A percentile compares a stretch with the other conserved stretches of the same genome.
phyloP scores from a whole-genome alignment of 2,888 invertebrate species.

The Phengaris alcon region DNA sequence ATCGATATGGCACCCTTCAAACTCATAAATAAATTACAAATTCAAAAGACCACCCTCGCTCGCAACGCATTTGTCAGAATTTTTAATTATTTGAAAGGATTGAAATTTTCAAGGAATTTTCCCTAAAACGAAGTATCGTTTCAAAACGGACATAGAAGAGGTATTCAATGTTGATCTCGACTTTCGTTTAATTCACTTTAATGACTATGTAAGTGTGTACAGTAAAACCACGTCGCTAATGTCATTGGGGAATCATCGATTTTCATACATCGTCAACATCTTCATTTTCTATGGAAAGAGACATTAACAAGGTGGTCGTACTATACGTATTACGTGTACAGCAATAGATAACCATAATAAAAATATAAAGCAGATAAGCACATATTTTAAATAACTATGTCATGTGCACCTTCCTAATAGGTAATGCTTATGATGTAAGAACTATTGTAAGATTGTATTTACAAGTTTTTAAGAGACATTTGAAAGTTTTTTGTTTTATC shows the following conservation, averaged over 20 bases:
- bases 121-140: background rate
- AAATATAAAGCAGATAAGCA: too few relatives aligned
- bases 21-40: constrained; percentile 68
- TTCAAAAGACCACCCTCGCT: constrained; percentile 62
- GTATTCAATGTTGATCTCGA: background rate
- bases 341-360: too few relatives aligned
- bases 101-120: background rate
- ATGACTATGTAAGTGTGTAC: too few relatives aligned
- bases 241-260: too few relatives aligned
- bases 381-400: too few relatives aligned
- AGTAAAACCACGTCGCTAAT: too few relatives aligned
- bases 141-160: background rate
- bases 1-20: constrained; percentile 55
- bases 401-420: too few relatives aligned
- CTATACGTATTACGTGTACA: too few relatives aligned
- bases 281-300: too few relatives aligned
- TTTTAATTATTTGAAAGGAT: constrained; percentile 9
- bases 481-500: background rate
- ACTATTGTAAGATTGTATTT: background rate
- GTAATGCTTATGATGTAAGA: background rate
- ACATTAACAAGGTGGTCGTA: too few relatives aligned
- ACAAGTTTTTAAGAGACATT: background rate
- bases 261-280: too few relatives aligned
- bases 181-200: too few relatives aligned
- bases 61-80: background rate